phyloP scores from a whole-genome alignment of 2,113 vertebrate genomes.

The Synchiropus splendidus region DNA sequence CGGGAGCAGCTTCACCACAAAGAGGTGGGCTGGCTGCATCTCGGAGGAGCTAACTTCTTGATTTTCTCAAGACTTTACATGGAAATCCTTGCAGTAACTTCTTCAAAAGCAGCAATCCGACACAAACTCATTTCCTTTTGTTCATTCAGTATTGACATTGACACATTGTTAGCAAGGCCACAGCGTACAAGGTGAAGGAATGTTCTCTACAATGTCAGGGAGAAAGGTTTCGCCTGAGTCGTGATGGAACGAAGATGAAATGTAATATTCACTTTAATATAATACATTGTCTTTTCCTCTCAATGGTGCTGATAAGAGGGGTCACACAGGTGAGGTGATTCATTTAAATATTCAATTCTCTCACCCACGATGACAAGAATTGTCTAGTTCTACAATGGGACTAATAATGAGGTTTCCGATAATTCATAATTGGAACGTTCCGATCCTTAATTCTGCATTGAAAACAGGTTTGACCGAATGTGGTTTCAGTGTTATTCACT shows the following conservation, averaged over 20 bases:
- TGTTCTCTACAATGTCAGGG: constrained; percentile 4
- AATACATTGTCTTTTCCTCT: constrained; percentile 46
- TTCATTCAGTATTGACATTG: constrained; percentile 13
- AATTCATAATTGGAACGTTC: constrained; percentile 46
- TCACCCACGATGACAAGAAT: constrained; percentile 45
- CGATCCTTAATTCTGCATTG: constrained; percentile 53
- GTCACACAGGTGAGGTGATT: constrained; percentile 47
- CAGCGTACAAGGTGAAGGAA: constrained; percentile 10
- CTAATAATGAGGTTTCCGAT: constrained; percentile 53
- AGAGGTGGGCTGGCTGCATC: constrained; percentile 39
- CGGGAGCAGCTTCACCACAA: constrained; percentile 52
- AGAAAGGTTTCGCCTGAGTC: background rate
- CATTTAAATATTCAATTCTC: constrained; percentile 54
- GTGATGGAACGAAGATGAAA: constrained; percentile 21
- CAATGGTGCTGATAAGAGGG: constrained; percentile 53
- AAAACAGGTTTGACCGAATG: constrained; percentile 23
- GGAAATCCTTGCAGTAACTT: background rate
- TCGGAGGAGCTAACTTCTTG: constrained; percentile 27
- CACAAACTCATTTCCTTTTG: constrained; percentile 1
- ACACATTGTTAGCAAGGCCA: background rate
- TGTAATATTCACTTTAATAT: constrained; percentile 53
- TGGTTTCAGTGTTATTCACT: no score
- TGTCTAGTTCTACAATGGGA: constrained; percentile 51
- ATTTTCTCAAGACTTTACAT: constrained; percentile 7
- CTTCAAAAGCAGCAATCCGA: constrained; percentile 1